phyloP scores from a whole-genome alignment of 2,888 invertebrate genomes.

The Blera fallax region DNA sequence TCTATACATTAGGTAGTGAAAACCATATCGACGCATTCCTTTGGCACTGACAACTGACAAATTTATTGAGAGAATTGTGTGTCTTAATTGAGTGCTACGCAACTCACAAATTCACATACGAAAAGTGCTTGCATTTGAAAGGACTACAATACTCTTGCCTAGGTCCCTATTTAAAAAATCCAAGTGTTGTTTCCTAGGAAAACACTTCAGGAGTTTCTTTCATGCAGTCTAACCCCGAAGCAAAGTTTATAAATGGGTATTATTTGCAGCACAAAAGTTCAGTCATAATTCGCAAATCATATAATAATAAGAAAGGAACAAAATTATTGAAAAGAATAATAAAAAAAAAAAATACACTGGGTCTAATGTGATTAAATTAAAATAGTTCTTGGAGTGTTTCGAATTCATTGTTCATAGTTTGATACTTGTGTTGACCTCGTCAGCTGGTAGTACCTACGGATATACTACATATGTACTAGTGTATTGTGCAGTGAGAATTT shows the following conservation, averaged over 20 bases:
- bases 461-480: no score
- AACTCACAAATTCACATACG: neutral
- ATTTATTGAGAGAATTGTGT: no score
- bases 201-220: conserved; percentile 18
- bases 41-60: neutral
- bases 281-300: conserved; percentile 33
- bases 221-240: neutral
- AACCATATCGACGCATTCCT: no score
- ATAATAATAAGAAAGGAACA: neutral
- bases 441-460: neutral
- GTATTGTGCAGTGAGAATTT: neutral
- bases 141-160: neutral
- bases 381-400: neutral
- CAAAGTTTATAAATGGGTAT: conserved; percentile 48
- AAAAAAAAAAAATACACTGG: neutral
- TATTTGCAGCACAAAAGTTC: conserved; percentile 30
- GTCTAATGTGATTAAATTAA: neutral
- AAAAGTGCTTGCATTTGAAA: neutral
- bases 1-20: no score
- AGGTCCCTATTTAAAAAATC: neutral
- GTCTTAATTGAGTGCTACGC: no score
- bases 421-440: neutral
- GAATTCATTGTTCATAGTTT: neutral
- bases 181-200: conserved; percentile 8
- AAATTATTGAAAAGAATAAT: neutral